Base-by-base conservation (phyloP, 2,113 vertebrate species). In the Hystrix cristata region DNA sequence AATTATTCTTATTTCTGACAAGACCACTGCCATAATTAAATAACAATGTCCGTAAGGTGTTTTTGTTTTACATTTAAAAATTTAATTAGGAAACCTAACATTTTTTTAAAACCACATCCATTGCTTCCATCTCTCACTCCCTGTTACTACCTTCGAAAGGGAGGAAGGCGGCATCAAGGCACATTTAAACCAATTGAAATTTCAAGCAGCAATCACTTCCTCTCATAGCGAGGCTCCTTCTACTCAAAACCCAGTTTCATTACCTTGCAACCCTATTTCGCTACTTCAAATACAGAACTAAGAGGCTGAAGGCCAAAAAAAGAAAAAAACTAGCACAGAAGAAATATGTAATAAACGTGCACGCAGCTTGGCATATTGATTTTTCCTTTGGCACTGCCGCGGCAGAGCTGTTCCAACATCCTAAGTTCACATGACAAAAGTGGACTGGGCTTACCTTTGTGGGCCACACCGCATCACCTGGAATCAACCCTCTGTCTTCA, bases 391-490 rank as follows among this genome's bases (percentile, higher is more conserved):
- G 76, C 15, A 34, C n/a, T 84, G 67, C n/a, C 14, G 25, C 0
- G 74, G n/a, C 14, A 29, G 46, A 43, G 64, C 55, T 59, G 43
- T 72, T 89, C 51, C 72, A 79, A 59, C 1, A 38, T 60, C 67
- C 31, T 80, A 80, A 79, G 62, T 2, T 19, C n/a, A 64, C 3
- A 85, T 5, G 19, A 59, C 16, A 9, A 74, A 48, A 79, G 57
- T 2, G 1, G 15, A 2, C 87, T 82, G 71, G 74, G 86, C 98
- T 98, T 97, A 99, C 99, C 99, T 99, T 99, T 34, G 99, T 98
- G 4, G 99, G 98, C 99, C 99, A 99, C 0, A 98, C 96, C 19
- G 99, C 96, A 38, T 99, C 99, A 55, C 46, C 98, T n/a, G 98
- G 98, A 98, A 95, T 82, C 94, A 76, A 96, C 84, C 98, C 99